Percentiles rank a stretch among this genome's conserved stretches.
Conservation (phyloP, 2,888 invertebrate genomes). For the Actias luna region DNA sequence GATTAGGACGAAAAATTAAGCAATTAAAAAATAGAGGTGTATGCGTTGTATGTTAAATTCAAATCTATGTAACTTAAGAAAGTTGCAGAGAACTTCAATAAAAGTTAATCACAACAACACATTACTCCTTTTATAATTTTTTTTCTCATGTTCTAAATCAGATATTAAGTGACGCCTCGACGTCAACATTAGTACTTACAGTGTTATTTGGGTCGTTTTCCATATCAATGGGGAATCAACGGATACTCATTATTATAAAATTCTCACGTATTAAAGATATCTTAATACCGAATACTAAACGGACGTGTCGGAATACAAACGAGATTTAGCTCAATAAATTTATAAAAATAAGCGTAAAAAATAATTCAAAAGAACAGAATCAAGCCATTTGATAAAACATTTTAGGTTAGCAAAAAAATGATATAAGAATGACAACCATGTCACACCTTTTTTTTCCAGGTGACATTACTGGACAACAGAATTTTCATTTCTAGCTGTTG, state of each 20-base stretch:
- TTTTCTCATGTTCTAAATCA: not conserved
- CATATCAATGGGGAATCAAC: constrained; percentile 70
- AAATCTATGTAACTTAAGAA: not conserved
- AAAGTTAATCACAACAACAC: not conserved
- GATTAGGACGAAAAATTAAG: not conserved
- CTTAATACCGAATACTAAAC: constrained; percentile 44
- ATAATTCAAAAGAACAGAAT: constrained; percentile 73
- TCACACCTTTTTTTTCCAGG: constrained; percentile 80
- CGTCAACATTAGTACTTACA: constrained; percentile 56
- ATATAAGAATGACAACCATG: constrained; percentile 77
- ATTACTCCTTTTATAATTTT: not conserved
- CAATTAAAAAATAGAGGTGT: not conserved
- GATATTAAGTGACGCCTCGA: too few species aligned
- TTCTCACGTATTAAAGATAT: constrained; percentile 66
- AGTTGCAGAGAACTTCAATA: not conserved
- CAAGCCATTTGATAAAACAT: constrained; percentile 81
- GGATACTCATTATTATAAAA: constrained; percentile 72
- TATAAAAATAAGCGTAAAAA: constrained; percentile 77
- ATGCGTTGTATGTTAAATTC: not conserved
- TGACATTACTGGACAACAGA: constrained; percentile 76
- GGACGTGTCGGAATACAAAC: constrained; percentile 69
- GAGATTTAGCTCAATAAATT: constrained; percentile 76
- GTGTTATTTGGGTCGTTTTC: constrained; percentile 79
- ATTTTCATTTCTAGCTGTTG: constrained; percentile 77
- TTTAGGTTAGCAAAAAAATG: constrained; percentile 82